Base-by-base conservation (phyloP, 2,888 invertebrate genomes). In the Melikaiella ostensackeni region DNA sequence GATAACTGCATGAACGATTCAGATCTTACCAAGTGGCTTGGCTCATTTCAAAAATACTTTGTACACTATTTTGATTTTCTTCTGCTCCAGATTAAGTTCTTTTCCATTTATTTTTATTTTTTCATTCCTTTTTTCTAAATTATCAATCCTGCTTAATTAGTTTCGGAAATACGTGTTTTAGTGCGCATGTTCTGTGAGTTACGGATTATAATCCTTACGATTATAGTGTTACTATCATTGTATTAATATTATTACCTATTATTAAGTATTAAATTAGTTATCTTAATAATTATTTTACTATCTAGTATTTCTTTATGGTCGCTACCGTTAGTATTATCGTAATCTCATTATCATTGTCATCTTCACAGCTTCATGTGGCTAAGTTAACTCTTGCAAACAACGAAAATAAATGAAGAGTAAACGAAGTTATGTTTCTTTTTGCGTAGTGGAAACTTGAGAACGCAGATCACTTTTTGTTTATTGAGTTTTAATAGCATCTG, bases 121-220 rank as follows among this genome's bases (percentile, higher is more conserved):
- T 80, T 21, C 21, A 35, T 24, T 38, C 8, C 50, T 70, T 38
- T 74, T 30, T 30, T 42, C 27, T 59, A 55, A 75, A 79, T 86
- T 84, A 84, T 82, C 87, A 88, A 85, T 87, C 86, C 84, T 86
- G 90, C 90, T 90, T 90, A 81, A 86, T 78, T 88, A 88, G 88
- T 86, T 85, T 85, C 82, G 82, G 83, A 83, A 75, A 84, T 85
- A 84, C 85, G 85, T 88, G 86, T 88, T 80, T 87, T 90, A 90
- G 88, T 87, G 88, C 89, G 91, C 91, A 91, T 91, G 90, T 87
- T 89, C 84, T 89, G 89, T 91, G 87, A 89, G 86, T 88, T 83
- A 78, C 55, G n/a, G 50, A 30, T 11, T 70, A 70, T 70, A 30
- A 55, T 50, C 30, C 70, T 70, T 70, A 70, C 8, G 27, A 50